Conservation (phyloP, 2,888 invertebrate species). For the Pheosia tremula region DNA sequence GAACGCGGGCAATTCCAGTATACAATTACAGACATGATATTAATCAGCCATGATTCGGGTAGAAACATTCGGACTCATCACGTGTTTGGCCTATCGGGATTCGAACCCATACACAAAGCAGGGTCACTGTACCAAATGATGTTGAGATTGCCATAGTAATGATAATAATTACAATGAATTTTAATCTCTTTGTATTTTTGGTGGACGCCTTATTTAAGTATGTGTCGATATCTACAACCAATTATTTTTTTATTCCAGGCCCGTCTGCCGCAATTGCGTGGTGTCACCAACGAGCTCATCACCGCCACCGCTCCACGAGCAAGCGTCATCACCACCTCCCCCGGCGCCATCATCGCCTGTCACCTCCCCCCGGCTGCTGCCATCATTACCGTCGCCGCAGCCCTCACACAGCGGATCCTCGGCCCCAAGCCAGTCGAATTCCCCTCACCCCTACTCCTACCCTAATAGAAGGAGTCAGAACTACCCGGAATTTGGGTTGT, state of each 20-base stretch:
- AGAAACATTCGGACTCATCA: no score
- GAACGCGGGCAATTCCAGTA: no score
- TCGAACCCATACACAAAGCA: no score
- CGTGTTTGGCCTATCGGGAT: no score
- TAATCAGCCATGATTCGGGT: no score
- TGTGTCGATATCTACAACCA: background rate
- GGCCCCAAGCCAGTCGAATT: slow-evolving; percentile 68
- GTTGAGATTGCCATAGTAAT: no score
- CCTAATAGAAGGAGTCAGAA: slow-evolving; percentile 65
- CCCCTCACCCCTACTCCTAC: slow-evolving; percentile 74
- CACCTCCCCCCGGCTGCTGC: slow-evolving; percentile 60
- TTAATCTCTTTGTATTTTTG: no score
- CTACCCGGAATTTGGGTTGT: slow-evolving; percentile 62
- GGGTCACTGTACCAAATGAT: no score
- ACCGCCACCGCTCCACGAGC: slow-evolving; percentile 71
- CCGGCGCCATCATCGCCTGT: slow-evolving; percentile 69
- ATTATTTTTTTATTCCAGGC: slow-evolving; percentile 80
- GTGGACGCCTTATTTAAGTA: no score
- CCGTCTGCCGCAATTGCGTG: slow-evolving; percentile 93
- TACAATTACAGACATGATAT: no score
- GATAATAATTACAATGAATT: no score
- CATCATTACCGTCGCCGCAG: slow-evolving; percentile 70
- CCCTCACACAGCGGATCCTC: slow-evolving; percentile 74
- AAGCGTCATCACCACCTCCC: slow-evolving; percentile 67
- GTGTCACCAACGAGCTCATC: slow-evolving; percentile 80